Conservation (phyloP, 2,888 invertebrate genomes). For the Chrysotoxum bicinctum region DNA sequence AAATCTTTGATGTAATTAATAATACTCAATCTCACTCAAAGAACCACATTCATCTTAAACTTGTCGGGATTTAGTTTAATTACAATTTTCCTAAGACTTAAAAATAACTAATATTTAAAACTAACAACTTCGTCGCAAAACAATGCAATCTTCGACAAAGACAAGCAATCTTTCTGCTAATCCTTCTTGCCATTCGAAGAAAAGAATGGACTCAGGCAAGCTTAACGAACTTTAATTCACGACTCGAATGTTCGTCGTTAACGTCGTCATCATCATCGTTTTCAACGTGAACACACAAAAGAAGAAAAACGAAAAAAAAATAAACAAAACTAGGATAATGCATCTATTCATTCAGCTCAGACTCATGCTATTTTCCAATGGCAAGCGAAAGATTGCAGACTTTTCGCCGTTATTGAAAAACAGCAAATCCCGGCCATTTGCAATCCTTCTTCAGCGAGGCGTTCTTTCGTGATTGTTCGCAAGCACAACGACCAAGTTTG, state of each 20-base stretch:
- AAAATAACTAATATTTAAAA: conserved; percentile 17
- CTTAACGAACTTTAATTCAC: conserved; percentile 58
- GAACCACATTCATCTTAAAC: too few relatives aligned
- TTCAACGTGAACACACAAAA: conserved; percentile 4
- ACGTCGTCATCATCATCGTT: background rate
- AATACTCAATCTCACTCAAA: too few relatives aligned
- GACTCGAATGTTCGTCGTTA: background rate
- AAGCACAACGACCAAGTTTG: conserved; percentile 61
- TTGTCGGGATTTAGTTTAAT: background rate
- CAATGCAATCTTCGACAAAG: conserved; percentile 46
- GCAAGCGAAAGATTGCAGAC: conserved; percentile 56
- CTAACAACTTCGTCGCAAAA: conserved; percentile 29
- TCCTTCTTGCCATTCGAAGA: conserved; percentile 25
- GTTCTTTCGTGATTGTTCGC: conserved; percentile 37
- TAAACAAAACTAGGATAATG: conserved; percentile 37
- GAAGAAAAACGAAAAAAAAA: background rate
- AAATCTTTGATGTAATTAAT: too few relatives aligned
- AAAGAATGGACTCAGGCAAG: conserved; percentile 45
- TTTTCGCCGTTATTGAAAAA: conserved; percentile 58
- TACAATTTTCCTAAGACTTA: background rate
- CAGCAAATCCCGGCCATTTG: conserved; percentile 61
- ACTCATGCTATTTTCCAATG: background rate
- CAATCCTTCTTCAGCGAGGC: conserved; percentile 11
- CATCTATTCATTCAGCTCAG: conserved; percentile 33
- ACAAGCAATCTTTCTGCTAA: conserved; percentile 45